Base-by-base conservation (phyloP, 1,140 invertebrate species). In the Zaprionus nigranus region DNA sequence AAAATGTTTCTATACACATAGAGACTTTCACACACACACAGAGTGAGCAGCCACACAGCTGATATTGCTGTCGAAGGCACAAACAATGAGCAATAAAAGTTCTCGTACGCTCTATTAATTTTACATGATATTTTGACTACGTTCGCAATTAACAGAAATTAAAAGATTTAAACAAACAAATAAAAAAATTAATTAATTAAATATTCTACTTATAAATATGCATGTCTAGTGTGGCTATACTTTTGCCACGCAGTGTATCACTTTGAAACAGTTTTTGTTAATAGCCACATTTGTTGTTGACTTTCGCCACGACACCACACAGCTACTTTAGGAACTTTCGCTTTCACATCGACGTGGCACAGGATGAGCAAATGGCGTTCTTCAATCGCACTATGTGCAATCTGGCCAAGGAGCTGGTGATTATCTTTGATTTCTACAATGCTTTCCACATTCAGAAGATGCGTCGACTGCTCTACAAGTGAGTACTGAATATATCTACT, bases 261-360 rank as follows among this genome's bases (percentile, higher is more conserved):
- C 9, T 46, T 46, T 62, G 30, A 38, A 61, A 70, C 17, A 20
- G 28, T 49, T 46, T 71, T 59, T 63, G 58, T 38, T 64, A 76
- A 71, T 70, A 64, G 49, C 38, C 24, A 20, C 28, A 57, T 56
- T 63, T 51, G 36, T 28, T 66, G 1, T 28, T 66, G 1, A 69
- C 20, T 68, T 78, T 60, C 20, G 30, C 20, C 38, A 43, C 46
- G 54, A 15, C 66, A 87, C 15, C 15, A 11, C 9, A 22, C 76
- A 92, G 91, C 65, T 92, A 92, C 66, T 92, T 92, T 78, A 77
- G 66, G 36, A 92, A 92, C 74, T 92, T 92, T 78, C 90, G 90
- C 69, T 92, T 92, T 80, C 76, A 79, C 40, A 74, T 90, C 57
- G 70, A 92, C 64, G 70, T 92, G 73, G 85, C 77, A 26, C 76